Base-by-base conservation (phyloP, 1,140 invertebrate species). In the Drosophila kepulauana region DNA sequence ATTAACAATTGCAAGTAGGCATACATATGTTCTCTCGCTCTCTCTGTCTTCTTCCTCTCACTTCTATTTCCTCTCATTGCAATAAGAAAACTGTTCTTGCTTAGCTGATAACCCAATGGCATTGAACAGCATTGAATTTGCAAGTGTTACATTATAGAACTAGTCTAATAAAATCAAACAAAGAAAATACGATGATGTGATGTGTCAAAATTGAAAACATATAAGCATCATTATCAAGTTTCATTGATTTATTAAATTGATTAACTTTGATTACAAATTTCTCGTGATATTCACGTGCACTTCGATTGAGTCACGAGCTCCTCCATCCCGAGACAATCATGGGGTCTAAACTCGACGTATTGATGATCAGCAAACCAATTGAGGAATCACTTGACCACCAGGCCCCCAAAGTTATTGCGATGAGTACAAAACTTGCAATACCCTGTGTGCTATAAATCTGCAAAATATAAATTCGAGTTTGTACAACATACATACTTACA, bases 211-310 rank as follows among this genome's bases (percentile, higher is more conserved):
- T 35, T 8, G n/a, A 54, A 35, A 54, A 35, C 28, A 35, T 33
- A 5, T 33, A 33, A 30, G 25, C n/a, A 52, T 52, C 51, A 35
- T 8, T 54, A 35, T 33, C 51, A 33, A 33, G n/a, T 28, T 1
- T 13, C 5, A 33, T 13, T 52, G 51, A 54, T 54, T 54, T n/a
- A 15, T 7, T 15, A 35, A 54, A 35, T 52, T 52, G 28, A 52
- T 52, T 52, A 33, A 15, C 35, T 33, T 54, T 54, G 51, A 54
- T 54, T 54, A 54, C 35, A 54, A 10, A 54, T 54, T 54, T 54
- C 51, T 54, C 28, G 51, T 54, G 51, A 54, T 54, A 54, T 54
- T 54, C 51, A 54, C 51, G 51, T 54, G 51, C 5, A 33, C 30
- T 33, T 30, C 3, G 41, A n/a, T n/a, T 13, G 41, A 13, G 41